phyloP scores from a whole-genome alignment of 2,888 invertebrate species.

The Ferrisia virgata region DNA sequence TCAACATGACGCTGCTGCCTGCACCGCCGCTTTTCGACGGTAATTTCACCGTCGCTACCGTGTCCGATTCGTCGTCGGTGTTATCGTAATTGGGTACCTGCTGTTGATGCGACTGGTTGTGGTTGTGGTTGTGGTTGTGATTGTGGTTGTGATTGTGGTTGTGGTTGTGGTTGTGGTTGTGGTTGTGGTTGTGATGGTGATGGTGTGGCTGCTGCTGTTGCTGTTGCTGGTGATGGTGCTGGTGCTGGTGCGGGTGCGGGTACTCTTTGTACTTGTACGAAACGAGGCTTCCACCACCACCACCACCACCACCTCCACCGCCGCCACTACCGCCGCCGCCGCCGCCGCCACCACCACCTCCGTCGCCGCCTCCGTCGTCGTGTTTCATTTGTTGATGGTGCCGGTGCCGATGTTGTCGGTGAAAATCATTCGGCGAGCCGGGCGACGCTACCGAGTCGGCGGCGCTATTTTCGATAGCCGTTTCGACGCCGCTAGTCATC shows the following conservation, averaged over 20 bases:
- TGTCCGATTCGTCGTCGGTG: not conserved
- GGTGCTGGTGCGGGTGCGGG: not conserved
- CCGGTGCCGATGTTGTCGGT: not conserved
- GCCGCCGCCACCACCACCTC: not conserved
- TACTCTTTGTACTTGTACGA: constrained; percentile 33
- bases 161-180: not conserved
- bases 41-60: not conserved
- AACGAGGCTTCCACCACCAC: constrained; percentile 29
- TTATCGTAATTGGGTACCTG: not conserved
- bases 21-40: constrained; percentile 2
- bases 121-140: not conserved
- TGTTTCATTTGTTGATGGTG: not conserved
- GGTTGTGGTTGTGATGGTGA: not conserved
- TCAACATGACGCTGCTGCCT: not conserved
- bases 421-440: constrained; percentile 14
- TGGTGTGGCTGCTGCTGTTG: not conserved
- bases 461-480: not conserved
- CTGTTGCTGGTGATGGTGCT: not conserved
- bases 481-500: not conserved
- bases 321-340: not conserved
- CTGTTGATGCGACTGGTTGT: not conserved
- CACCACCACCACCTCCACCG: constrained; percentile 17
- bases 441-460: constrained; percentile 19
- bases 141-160: not conserved
- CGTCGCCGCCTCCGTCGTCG: not conserved